Conservation (phyloP, 2,113 vertebrate genomes). For the Gnathonemus echidnorhynchus region DNA sequence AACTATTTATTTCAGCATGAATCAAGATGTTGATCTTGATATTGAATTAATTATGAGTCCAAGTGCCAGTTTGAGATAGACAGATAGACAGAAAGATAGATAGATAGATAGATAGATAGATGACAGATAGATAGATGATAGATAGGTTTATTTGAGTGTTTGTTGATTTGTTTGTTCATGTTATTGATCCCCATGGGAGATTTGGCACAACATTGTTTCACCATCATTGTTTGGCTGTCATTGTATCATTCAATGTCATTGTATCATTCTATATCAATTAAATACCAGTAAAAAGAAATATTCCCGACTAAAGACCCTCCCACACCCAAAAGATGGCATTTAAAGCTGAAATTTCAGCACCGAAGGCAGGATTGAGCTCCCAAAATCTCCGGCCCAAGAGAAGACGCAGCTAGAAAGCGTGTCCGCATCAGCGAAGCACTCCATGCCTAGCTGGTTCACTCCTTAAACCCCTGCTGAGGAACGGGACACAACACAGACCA, state of each 20-base stretch:
- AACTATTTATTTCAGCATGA: not conserved
- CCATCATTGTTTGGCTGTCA: not conserved
- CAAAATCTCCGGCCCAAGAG: not conserved
- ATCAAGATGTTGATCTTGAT: not conserved
- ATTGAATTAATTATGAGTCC: not conserved
- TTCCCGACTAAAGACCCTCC: not conserved
- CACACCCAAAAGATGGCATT: not conserved
- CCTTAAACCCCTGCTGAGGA: not conserved
- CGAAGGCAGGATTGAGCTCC: not conserved
- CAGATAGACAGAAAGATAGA: not conserved
- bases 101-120: not conserved
- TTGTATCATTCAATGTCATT: not conserved
- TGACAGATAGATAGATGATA: not conserved
- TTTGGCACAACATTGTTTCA: not conserved
- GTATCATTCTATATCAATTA: not conserved
- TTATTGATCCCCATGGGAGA: not conserved
- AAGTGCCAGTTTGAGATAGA: not conserved
- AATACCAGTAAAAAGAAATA: not conserved
- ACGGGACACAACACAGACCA: not conserved
- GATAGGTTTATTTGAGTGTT: not conserved
- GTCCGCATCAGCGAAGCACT: not conserved
- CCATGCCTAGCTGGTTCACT: not conserved
- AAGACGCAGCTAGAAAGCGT: not conserved
- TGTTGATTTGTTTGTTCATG: not conserved
- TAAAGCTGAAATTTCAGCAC: not conserved